phyloP scores from a whole-genome alignment of 2,888 invertebrate species.

The Hemicrepidius hirtus region DNA sequence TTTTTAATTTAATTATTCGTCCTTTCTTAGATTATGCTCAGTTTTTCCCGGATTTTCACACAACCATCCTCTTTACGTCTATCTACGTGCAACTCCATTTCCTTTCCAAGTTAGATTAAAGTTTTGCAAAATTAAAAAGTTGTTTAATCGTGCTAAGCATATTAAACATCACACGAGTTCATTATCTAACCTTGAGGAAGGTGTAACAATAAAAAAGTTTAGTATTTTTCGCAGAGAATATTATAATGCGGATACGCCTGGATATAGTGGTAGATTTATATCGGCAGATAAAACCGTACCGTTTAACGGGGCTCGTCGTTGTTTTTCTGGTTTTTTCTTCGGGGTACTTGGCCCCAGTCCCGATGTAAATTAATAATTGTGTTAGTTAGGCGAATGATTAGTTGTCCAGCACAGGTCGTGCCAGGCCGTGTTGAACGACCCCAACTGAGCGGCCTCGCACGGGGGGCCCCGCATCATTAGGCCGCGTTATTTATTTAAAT shows the following conservation, averaged over 20 bases:
- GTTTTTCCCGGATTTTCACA: too few species aligned
- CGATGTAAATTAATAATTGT: constrained; percentile 65
- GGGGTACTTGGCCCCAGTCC: constrained; percentile 24
- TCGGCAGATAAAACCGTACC: constrained; percentile 7
- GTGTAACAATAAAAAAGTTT: not conserved
- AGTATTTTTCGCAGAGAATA: too few species aligned
- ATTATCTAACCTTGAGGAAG: not conserved
- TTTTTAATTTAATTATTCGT: too few species aligned
- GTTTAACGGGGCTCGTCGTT: constrained; percentile 18
- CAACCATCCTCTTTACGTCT: too few species aligned
- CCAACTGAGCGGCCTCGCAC: constrained; percentile 57
- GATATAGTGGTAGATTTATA: not conserved
- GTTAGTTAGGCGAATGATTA: constrained; percentile 64
- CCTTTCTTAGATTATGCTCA: too few species aligned
- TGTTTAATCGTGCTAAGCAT: too few species aligned
- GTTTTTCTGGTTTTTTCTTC: constrained; percentile 15
- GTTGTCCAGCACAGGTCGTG: constrained; percentile 58
- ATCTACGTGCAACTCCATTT: too few species aligned
- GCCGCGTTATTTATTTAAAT: constrained; percentile 60
- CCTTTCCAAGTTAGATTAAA: too few species aligned
- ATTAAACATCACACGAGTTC: not conserved
- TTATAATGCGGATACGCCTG: too few species aligned
- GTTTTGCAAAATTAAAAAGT: too few species aligned
- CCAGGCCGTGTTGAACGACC: constrained; percentile 61
- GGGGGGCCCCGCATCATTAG: constrained; percentile 59